Evolutionary conservation across 2,113 vertebrate genomes (phyloP).

Genomic region (Phylloscopus trochilus): DNA sequence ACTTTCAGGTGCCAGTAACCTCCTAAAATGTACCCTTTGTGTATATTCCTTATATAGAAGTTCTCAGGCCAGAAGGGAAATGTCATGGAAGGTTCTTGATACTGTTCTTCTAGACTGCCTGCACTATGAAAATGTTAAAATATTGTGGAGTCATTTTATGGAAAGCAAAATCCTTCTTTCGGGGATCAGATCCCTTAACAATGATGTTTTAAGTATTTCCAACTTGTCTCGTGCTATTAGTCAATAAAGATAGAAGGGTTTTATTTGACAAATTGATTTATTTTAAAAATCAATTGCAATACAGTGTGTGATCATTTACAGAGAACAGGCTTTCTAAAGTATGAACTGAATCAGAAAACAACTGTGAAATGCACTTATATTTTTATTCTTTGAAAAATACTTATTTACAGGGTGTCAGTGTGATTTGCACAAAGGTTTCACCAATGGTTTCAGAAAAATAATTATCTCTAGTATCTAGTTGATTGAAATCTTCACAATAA

Average conservation of each 20-base stretch:
- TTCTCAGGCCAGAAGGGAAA: background rate
- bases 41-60: background rate
- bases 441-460: background rate
- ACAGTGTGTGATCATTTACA: background rate
- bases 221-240: background rate
- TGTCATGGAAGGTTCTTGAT: background rate
- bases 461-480: background rate
- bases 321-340: background rate
- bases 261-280: background rate
- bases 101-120: background rate
- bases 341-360: background rate
- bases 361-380: background rate
- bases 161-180: background rate
- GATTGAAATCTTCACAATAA: background rate
- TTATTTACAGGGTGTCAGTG: background rate
- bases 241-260: background rate
- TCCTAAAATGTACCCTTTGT: conserved; percentile 41
- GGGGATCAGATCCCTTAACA: background rate
- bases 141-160: background rate
- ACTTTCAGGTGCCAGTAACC: conserved; percentile 43
- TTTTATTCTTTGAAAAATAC: background rate
- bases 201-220: background rate
- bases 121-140: background rate
- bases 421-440: background rate
- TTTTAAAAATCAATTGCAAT: background rate